Percentiles rank a stretch among this genome's conserved stretches.
Conservation (phyloP, 2,113 vertebrate genomes). For the Sapajus apella region DNA sequence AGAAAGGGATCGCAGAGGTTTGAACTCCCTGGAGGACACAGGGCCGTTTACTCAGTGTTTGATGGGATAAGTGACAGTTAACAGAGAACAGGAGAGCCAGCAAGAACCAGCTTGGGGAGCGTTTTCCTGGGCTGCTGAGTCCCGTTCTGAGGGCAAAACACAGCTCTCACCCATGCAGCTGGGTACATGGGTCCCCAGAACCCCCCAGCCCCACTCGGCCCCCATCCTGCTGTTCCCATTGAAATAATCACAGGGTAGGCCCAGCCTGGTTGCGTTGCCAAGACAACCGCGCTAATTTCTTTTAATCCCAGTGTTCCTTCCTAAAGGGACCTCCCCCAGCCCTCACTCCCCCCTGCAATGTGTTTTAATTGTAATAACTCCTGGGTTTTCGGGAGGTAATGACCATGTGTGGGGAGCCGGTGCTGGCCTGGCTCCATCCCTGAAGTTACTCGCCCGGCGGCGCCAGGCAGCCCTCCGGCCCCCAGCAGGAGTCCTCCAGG, state of each 20-base stretch:
- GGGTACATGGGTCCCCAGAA: background rate
- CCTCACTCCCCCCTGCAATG: background rate
- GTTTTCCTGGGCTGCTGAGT: background rate
- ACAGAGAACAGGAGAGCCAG: background rate
- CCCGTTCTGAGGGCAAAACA: background rate
- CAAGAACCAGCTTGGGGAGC: background rate
- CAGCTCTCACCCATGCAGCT: accelerated
- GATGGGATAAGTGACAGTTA: background rate
- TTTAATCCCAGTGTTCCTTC: constrained; percentile 74
- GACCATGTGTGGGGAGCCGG: constrained; percentile 52
- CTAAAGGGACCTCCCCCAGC: constrained; percentile 57
- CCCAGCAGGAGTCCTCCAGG: constrained; percentile 49
- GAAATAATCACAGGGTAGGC: constrained; percentile 68
- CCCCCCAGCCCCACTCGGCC: background rate
- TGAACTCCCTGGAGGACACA: background rate
- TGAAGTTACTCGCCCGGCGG: constrained; percentile 61
- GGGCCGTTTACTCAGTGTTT: background rate
- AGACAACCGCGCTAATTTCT: constrained; percentile 66
- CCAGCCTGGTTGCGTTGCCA: constrained; percentile 35
- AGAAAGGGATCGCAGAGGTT: background rate
- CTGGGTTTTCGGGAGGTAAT: constrained; percentile 69
- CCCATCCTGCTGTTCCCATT: constrained; percentile 51
- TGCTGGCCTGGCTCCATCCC: constrained; percentile 71
- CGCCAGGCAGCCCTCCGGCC: constrained; percentile 72
- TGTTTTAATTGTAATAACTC: constrained; percentile 77